Percentiles rank a stretch among this genome's conserved stretches.
These are phyloP conservation scores for Drosophila setosimentum DNA, from an alignment of 2,888 invertebrate genomes.

Conservation along the genomic window DNA sequence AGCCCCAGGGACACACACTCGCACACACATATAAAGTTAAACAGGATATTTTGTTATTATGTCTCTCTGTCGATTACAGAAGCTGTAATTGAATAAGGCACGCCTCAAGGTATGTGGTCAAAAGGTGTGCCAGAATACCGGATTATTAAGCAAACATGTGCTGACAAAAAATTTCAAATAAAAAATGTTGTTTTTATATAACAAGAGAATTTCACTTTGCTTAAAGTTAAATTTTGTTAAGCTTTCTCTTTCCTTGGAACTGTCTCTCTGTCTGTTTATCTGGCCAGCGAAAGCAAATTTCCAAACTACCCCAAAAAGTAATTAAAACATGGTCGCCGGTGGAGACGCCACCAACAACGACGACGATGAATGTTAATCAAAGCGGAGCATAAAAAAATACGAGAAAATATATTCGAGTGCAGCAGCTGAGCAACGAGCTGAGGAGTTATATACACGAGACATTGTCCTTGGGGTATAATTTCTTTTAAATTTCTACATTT, in stretches of 20 bases:
- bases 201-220: constrained; percentile 16
- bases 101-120: constrained; percentile 17
- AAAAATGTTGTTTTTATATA: neutral
- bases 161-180: neutral
- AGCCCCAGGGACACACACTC: constrained; percentile 43
- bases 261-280: constrained; percentile 9
- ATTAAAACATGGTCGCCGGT: constrained; percentile 69
- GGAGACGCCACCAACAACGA: constrained; percentile 51
- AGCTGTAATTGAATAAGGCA: constrained; percentile 68
- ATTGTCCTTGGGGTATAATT: constrained; percentile 80
- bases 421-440: constrained; percentile 9
- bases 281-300: constrained; percentile 43
- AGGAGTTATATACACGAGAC: constrained; percentile 21
- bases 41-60: constrained; percentile 46
- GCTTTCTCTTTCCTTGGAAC: constrained; percentile 53
- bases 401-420: constrained; percentile 43
- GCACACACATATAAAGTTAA: constrained; percentile 8
- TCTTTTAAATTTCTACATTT: constrained; percentile 75
- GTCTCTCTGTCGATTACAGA: constrained; percentile 36
- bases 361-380: constrained; percentile 77
- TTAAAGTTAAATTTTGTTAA: constrained; percentile 35
- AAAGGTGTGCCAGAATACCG: constrained; percentile 20
- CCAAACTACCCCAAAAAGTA: constrained; percentile 80
- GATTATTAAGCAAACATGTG: constrained; percentile 26
- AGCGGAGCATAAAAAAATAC: constrained; percentile 71